Evolutionary conservation across 2,888 invertebrate species (phyloP).

Genomic region (Choristoneura rosaceana): DNA sequence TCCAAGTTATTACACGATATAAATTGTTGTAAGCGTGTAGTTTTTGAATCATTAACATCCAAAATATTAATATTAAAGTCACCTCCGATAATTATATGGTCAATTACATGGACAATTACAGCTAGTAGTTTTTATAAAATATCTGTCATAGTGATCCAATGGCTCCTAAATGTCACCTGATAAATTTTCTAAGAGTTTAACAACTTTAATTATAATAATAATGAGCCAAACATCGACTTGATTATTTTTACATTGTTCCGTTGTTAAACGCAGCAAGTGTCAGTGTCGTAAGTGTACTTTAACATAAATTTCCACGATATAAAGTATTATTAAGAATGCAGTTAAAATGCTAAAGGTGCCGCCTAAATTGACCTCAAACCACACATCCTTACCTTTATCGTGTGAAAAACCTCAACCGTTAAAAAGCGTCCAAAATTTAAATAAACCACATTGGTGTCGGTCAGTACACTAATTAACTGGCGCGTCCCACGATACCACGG

Average conservation of each 20-base stretch:
- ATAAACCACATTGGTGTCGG: constrained; percentile 72
- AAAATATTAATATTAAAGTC: too few species aligned
- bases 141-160: too few species aligned
- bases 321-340: background rate
- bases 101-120: too few species aligned
- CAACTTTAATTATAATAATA: background rate
- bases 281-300: too few species aligned
- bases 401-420: constrained; percentile 16
- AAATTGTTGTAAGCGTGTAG: too few species aligned
- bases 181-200: background rate
- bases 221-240: background rate
- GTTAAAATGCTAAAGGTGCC: background rate
- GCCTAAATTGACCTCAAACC: background rate
- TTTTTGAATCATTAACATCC: too few species aligned
- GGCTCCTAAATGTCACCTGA: background rate
- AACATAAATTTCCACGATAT: too few species aligned
- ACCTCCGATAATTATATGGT: too few species aligned
- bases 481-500: constrained; percentile 74
- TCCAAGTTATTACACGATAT: too few species aligned
- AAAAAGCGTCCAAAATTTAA: constrained; percentile 56
- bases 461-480: constrained; percentile 79
- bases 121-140: too few species aligned
- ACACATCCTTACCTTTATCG: constrained; percentile 1
- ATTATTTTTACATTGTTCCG: background rate
- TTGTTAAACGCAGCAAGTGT: background rate